Conservation (phyloP, 1,140 invertebrate genomes). For the Meloidogyne floridensis region DNA sequence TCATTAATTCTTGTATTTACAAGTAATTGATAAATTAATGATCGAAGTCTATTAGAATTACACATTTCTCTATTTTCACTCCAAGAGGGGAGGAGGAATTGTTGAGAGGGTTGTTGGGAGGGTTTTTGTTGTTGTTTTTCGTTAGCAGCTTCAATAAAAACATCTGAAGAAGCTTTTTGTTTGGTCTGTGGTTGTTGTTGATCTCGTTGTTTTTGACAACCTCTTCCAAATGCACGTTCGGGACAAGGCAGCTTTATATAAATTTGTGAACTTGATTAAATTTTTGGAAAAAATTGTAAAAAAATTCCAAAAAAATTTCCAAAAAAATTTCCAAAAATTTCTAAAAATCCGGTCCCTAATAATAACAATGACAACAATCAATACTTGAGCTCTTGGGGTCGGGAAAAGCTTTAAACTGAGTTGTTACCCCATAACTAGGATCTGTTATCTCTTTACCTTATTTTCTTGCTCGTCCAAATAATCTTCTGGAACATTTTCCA, state of each 20-base stretch:
- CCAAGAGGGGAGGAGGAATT: not conserved
- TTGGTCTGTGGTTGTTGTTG: too few relatives aligned
- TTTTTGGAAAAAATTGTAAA: not conserved
- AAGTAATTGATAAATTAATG: constrained; percentile 29
- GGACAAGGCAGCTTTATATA: not conserved
- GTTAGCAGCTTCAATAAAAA: not conserved
- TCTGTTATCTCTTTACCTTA: not conserved
- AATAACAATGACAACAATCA: too few relatives aligned
- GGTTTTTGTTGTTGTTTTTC: not conserved
- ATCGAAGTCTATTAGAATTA: constrained; percentile 27
- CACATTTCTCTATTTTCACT: constrained; percentile 39
- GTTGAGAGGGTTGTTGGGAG: not conserved
- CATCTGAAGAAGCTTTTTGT: not conserved
- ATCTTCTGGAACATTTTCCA: constrained; percentile 30
- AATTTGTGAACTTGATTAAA: not conserved
- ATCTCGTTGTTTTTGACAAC: constrained; percentile 14
- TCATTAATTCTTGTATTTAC: constrained; percentile 22
- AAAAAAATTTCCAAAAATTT: too few relatives aligned
- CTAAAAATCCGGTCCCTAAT: too few relatives aligned
- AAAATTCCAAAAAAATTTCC: too few relatives aligned
- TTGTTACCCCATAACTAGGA: too few relatives aligned
- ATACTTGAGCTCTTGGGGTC: too few relatives aligned
- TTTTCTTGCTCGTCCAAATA: constrained; percentile 29
- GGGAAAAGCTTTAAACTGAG: too few relatives aligned
- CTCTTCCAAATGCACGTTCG: not conserved